Evolutionary conservation across 2,797 vertebrate species (phyloP).

Genomic region (Neoniphon sammara): DNA sequence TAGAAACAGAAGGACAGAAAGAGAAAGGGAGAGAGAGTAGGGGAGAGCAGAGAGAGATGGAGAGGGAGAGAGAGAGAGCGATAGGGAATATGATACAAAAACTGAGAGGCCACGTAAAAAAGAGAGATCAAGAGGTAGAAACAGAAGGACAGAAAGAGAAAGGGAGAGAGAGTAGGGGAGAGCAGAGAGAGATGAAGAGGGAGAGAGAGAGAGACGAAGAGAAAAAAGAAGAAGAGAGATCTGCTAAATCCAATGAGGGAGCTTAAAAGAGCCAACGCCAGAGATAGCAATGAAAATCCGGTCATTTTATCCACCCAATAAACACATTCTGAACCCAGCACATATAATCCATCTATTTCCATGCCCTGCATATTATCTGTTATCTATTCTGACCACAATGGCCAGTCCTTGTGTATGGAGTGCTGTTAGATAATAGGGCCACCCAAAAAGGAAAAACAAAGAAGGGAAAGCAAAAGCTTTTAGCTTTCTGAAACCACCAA

Average conservation of each 20-base stretch:
- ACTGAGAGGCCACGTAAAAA: slow-evolving; percentile 14
- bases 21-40: neutral
- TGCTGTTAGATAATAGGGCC: slow-evolving; percentile 65
- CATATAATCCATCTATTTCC: slow-evolving; percentile 72
- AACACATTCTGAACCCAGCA: slow-evolving; percentile 67
- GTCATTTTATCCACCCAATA: slow-evolving; percentile 72
- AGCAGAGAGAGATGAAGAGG: slow-evolving; percentile 23
- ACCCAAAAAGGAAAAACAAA: slow-evolving; percentile 45
- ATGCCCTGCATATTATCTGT: slow-evolving; percentile 65
- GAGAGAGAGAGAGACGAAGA: slow-evolving; percentile 26
- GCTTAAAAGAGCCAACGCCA: slow-evolving; percentile 69
- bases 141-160: slow-evolving; percentile 26
- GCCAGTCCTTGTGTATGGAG: slow-evolving; percentile 49
- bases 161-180: slow-evolving; percentile 22
- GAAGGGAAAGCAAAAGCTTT: slow-evolving; percentile 31
- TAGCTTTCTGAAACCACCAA: slow-evolving; percentile 40
- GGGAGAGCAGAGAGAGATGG: neutral
- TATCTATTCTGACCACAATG: slow-evolving; percentile 70
- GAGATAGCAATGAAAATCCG: slow-evolving; percentile 67
- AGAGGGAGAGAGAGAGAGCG: neutral
- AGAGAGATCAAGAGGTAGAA: too few relatives aligned
- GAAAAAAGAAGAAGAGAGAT: slow-evolving; percentile 28
- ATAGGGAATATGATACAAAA: slow-evolving; percentile 33
- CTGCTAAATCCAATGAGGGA: slow-evolving; percentile 58
- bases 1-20: neutral